Conservation (phyloP, 2,888 invertebrate genomes). For the Ophion obscuratus region DNA sequence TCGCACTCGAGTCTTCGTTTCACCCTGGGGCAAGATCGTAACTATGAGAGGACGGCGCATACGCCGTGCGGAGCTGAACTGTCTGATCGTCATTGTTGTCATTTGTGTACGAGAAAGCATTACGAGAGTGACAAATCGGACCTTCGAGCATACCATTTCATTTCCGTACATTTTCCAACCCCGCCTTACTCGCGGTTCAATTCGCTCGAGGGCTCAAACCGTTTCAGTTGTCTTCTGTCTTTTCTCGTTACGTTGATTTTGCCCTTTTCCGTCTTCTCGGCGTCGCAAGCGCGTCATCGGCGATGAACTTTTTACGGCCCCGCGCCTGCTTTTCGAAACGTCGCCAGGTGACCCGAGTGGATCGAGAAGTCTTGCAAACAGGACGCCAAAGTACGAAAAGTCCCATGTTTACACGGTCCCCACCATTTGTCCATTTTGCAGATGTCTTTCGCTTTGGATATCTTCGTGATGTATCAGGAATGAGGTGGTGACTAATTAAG, state of each 20-base stretch:
- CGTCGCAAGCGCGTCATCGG: slow-evolving; percentile 24
- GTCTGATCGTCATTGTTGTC: slow-evolving; percentile 78
- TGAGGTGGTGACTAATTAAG: neutral
- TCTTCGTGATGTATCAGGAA: neutral
- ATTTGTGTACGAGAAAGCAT: slow-evolving; percentile 67
- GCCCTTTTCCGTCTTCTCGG: slow-evolving; percentile 27
- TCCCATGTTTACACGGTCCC: neutral
- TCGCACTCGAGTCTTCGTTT: slow-evolving; percentile 78
- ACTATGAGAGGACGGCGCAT: slow-evolving; percentile 53
- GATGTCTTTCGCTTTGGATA: too few species aligned
- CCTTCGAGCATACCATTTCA: slow-evolving; percentile 66
- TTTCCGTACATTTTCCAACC: slow-evolving; percentile 61
- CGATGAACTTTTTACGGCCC: slow-evolving; percentile 32
- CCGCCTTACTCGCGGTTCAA: slow-evolving; percentile 56
- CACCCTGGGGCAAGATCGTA: slow-evolving; percentile 61
- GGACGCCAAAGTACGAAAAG: neutral
- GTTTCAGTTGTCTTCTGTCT: slow-evolving; percentile 62
- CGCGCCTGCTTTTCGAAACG: neutral
- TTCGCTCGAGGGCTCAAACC: slow-evolving; percentile 64
- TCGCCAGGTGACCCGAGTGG: too few species aligned
- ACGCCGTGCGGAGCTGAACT: slow-evolving; percentile 62
- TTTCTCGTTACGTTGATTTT: slow-evolving; percentile 56
- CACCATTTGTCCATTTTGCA: neutral
- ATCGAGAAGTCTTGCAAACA: neutral
- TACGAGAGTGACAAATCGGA: slow-evolving; percentile 52